Evolutionary conservation across 2,113 vertebrate genomes (phyloP).

Genomic region (Hemichromis elongatus): DNA sequence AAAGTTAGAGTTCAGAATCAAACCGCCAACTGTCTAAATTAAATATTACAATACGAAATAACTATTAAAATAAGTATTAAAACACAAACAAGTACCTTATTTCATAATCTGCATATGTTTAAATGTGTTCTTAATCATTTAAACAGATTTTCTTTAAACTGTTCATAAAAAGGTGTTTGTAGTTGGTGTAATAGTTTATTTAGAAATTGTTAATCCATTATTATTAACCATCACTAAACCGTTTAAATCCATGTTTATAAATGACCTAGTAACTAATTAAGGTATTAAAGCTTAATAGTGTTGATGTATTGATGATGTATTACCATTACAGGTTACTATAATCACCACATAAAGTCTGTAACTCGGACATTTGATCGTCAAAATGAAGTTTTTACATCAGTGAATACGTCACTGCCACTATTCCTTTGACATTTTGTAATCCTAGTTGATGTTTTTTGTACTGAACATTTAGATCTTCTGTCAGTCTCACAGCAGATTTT

Average conservation of each 20-base stretch:
- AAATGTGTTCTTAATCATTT: neutral
- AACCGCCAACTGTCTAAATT: neutral
- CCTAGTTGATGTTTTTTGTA: neutral
- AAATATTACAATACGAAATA: no score
- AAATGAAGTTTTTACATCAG: neutral
- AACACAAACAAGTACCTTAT: neutral
- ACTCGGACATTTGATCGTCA: neutral
- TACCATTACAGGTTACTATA: neutral
- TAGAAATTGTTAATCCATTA: neutral
- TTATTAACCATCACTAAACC: neutral
- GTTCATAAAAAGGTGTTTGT: neutral
- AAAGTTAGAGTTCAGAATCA: neutral
- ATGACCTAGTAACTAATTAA: neutral
- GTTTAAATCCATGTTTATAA: neutral
- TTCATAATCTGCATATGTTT: neutral
- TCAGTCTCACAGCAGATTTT: neutral
- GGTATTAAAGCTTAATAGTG: neutral
- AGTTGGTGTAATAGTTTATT: neutral
- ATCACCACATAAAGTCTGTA: neutral
- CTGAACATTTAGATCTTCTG: neutral
- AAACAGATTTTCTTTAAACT: neutral
- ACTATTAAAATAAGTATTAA: no score
- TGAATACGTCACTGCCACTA: neutral
- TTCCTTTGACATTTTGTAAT: neutral
- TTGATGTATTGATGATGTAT: rapidly evolving